Evolutionary conservation across 2,113 vertebrate genomes (phyloP), one percentile per base, ranked within the genome.

Genomic region (Sisor rabdophorus): DNA sequence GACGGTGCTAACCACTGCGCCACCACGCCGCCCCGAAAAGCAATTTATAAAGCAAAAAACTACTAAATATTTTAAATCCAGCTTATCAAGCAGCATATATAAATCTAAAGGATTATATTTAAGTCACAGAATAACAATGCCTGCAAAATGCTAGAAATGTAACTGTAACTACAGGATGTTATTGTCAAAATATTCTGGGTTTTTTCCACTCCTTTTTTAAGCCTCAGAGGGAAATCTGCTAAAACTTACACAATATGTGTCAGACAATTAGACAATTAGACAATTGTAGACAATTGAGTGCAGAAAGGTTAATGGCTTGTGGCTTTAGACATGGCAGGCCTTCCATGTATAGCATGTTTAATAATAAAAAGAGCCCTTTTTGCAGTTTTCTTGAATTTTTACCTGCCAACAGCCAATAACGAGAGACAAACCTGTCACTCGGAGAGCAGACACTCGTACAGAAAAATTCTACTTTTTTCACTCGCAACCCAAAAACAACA

Each of bases 261-360:
- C 77, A 76, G 59, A 71, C 75, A 71, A 11, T 76, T n/a, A n/a
- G n/a, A n/a, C n/a, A n/a, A n/a, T n/a, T n/a, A n/a, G n/a, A n/a
- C 64, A 15, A 22, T 61, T 59, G 77, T 61, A 74, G 77, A 80
- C 79, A 75, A n/a, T 71, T 70, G 26, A 73, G 64, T 67, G 78
- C 70, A 67, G 55, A 78, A 70, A 73, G 63, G 79, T 78, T 78
- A 84, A 84, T 80, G 80, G 67, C 75, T 68, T 59, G 60, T 17
- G 83, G 78, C 83, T 82, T 78, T 82, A 72, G 80, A 80, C n/a
- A n/a, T n/a, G n/a, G 73, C 67, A 80, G 80, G 53, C 75, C 76
- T 70, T 79, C 68, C 60, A 67, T 80, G 79, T 40, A 26, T 61
- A 68, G 74, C 67, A 69, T 85, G 81, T 83, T 83, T 71, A 81